Base-by-base conservation (phyloP, 2,888 invertebrate species). In the Lasioglossum vierecki region DNA sequence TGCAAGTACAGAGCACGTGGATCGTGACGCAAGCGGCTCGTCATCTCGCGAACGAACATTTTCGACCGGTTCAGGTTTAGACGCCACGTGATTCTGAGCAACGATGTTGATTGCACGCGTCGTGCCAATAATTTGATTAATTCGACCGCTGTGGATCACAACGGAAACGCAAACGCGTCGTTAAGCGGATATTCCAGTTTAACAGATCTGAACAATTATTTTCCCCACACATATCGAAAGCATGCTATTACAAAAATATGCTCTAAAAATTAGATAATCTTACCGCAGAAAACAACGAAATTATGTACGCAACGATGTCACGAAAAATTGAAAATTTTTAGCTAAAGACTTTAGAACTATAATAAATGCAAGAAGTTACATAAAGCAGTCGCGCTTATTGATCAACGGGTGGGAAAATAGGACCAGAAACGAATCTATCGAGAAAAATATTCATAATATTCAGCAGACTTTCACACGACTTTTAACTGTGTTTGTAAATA, bases 61-160 rank as follows among this genome's bases (percentile, higher is more conserved):
- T 44, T 18, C 26, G 15, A 30, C 35, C 13, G 9, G 26, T 63
- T n/a, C 41, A 8, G 9, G 66, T 72, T 83, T 79, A 13, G 53
- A 11, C n/a, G 26, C 18, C 57, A 57, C 68, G 72, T 72, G 76
- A 83, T 73, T 57, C 49, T 46, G 11, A 46, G 68, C 60, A 46
- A 82, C 22, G 46, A 44, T 18, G 49, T 39, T 49, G 57, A 76
- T 18, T 4, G 15, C 15, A 13, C 22, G 44, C 70, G 26, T 57
- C 57, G 18, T 39, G 22, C 9, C 39, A 39, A 83, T 84, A 84
- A 84, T 84, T 83, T 76, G 72, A 83, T 84, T 84, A 84, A 84
- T 83, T 66, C 15, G 84, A 83, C 83, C 84, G 75, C 30, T 72
- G 22, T 18, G 66, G n/a, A 57, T 66, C 66, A 15, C 13, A 13